phyloP scores from a whole-genome alignment of 2,797 vertebrate species.

The Ptychadena robeensis region DNA sequence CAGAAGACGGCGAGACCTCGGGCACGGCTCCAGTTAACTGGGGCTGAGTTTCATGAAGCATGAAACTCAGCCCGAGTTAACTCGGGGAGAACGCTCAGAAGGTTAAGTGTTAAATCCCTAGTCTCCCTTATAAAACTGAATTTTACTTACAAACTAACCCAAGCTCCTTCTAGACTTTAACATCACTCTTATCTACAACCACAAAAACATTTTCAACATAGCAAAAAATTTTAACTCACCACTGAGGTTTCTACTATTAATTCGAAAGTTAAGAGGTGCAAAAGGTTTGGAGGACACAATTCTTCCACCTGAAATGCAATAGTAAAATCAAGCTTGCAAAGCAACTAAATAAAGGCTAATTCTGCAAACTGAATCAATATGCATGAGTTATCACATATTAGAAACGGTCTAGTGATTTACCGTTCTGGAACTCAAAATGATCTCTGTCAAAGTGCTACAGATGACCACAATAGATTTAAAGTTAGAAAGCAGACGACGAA shows the following conservation, averaged over 20 bases:
- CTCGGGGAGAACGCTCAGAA: too few species aligned
- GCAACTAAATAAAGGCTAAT: too few species aligned
- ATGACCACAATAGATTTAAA: too few species aligned
- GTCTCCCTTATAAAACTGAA: too few species aligned
- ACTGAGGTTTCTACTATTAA: conserved; percentile 99
- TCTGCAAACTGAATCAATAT: neutral
- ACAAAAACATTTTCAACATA: neutral
- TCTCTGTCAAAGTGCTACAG: neutral
- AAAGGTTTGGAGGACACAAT: conserved; percentile 99
- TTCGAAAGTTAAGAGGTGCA: conserved; percentile 98
- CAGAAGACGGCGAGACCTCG: too few species aligned
- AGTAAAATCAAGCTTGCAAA: conserved; percentile 13
- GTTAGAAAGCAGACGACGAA: too few species aligned
- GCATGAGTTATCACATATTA: neutral
- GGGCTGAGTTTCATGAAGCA: too few species aligned
- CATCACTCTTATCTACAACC: neutral
- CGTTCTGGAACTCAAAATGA: neutral
- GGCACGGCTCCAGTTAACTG: too few species aligned
- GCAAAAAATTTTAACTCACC: conserved; percentile 77
- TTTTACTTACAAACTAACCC: too few species aligned
- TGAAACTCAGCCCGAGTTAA: too few species aligned
- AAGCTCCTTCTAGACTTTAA: too few species aligned
- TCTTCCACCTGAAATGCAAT: conserved; percentile 85
- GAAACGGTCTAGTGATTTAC: neutral
- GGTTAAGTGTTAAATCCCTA: too few species aligned